Evolutionary conservation across 1,140 invertebrate species (phyloP), one percentile per base, ranked within the genome.

Genomic region (Drosophila arawakana): DNA sequence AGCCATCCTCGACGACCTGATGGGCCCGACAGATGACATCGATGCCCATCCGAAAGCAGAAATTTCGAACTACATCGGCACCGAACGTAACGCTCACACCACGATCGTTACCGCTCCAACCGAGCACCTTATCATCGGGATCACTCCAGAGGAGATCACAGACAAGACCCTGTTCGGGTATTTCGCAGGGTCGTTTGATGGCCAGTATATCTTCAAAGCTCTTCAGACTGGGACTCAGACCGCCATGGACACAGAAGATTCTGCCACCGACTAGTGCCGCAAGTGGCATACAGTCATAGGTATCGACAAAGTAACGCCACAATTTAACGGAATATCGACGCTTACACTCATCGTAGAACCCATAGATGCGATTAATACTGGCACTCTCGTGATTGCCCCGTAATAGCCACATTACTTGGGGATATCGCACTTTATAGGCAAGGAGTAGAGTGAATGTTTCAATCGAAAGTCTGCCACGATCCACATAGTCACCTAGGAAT

Each of bases 401-500:
- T n/a, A 96, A 92, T 63, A 96, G 92, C 92, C 98, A 98, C 93
- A 98, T 98, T 91, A 97, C 97, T 90, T 97, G 96, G 35, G 97
- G 97, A 93, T 97, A 98, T 93, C 98, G 97, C 83, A 97, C 97
- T 94, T 98, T 97, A 93, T 98, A 98, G 57, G 97, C 97, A 47
- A 98, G 94, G 61, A 97, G 93, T 34, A 97, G 93, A 91, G 96
- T 97, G 76, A 97, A 96, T n/a, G 96, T 97, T 93, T 97, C 96
- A 43, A 97, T 92, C 92, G 97, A 97, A 91, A 97, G 98, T 92
- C 98, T 98, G 25, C 97, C 97, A 90, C 97, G 94, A 93, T 98
- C 97, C 11, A 98, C 97, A 94, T 98, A 98, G 94, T 98, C 97
- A 71, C 97, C 97, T 94, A 98, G 95, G 93, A 98, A 98, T 91